Evolutionary conservation across 2,888 invertebrate species (phyloP), one percentile per base, ranked within the genome.

Genomic region (Parasteatoda lunata): DNA sequence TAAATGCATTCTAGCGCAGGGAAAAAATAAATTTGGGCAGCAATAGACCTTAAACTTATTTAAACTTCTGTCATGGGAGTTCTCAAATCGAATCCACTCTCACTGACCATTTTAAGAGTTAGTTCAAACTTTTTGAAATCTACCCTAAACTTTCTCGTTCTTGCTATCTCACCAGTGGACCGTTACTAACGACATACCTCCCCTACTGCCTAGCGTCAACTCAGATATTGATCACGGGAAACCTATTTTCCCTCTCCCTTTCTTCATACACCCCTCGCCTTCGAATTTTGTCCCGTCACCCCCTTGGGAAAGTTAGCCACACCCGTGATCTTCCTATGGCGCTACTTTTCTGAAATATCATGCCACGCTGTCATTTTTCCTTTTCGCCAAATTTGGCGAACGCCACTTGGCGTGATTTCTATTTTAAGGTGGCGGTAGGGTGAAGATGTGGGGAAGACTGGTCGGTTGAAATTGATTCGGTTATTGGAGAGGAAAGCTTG

Each of bases 171-270:
- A 11, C 77, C 13, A 52, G n/a, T 30, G 13, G n/a, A 11, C 71
- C 84, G 65, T 84, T 72, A 72, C 77, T 84, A 84, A 84, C 84
- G 66, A 68, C 72, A 51, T 59, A 59, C 9, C 59, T 9, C 11
- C 59, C 8, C n/a, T n/a, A 49, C 8, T 15, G 15, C n/a, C 72
- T n/a, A 52, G 48, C 80, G n/a, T 68, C 48, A 47, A 15, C 77
- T 71, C 49, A 54, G 84, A 84, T 84, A 84, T 84, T 84, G 84
- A 84, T 84, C 84, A 77, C 66, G 65, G 9, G 73, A 75, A 69
- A 73, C 66, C 75, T 73, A 71, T 77, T 77, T 84, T 73, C 68
- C 69, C 75, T 30, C 54, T 11, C 79, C 48, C 47, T n/a, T n/a
- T 65, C 64, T 8, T 11, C 68, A 13, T 30, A 2, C 51, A 15